phyloP scores from a whole-genome alignment of 1,140 invertebrate genomes.

The Orussus abietinus region DNA sequence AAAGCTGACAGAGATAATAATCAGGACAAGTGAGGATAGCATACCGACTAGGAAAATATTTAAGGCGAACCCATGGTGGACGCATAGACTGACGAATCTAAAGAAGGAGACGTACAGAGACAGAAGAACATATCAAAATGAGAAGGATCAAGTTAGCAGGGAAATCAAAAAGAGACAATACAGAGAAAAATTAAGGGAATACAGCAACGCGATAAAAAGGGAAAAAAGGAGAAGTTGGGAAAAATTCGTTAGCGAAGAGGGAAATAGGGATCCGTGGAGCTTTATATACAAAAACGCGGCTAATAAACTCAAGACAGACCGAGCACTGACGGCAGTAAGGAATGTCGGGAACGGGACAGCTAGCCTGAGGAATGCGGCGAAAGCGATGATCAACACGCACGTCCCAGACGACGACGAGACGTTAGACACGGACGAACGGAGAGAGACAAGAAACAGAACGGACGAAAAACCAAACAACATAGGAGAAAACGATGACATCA shows the following conservation, averaged over 20 bases:
- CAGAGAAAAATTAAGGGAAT: neutral
- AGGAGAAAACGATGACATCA: no score
- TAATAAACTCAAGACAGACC: constrained; percentile 2
- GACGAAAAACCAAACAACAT: neutral
- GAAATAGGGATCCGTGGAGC: constrained; percentile 18
- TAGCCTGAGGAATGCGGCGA: neutral
- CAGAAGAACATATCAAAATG: constrained; percentile 7
- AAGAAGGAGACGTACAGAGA: constrained; percentile 10
- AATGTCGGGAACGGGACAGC: neutral
- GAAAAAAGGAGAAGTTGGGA: constrained; percentile 12
- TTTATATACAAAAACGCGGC: constrained; percentile 11
- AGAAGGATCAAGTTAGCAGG: neutral
- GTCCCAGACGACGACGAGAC: neutral
- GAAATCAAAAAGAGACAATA: neutral
- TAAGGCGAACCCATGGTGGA: constrained; percentile 20
- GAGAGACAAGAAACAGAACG: neutral
- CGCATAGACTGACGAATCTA: neutral
- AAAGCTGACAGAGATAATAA: neutral
- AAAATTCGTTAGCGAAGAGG: constrained; percentile 15
- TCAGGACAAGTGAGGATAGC: neutral
- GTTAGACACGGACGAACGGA: neutral
- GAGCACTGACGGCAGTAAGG: neutral
- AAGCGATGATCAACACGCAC: neutral
- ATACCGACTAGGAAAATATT: constrained; percentile 1
- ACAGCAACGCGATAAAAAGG: neutral